phyloP scores from a whole-genome alignment of 2,888 invertebrate genomes.

The Dryocosmus kuriphilus region DNA sequence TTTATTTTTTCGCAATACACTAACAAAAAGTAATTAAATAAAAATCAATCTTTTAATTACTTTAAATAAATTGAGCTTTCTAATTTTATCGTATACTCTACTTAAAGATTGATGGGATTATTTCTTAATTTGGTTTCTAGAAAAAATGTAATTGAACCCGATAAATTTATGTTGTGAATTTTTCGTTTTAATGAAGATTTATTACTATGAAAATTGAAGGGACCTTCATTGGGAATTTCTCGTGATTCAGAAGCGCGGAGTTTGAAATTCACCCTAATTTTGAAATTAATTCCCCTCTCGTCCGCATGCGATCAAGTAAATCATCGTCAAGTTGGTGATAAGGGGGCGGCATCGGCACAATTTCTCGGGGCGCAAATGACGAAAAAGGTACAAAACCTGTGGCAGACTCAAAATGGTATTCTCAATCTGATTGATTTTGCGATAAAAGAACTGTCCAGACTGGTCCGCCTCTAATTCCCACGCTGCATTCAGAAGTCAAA shows the following conservation, averaged over 20 bases:
- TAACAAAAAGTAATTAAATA: background rate
- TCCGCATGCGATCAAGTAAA: constrained; percentile 41
- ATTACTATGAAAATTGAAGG: constrained; percentile 5
- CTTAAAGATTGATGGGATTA: too few species aligned
- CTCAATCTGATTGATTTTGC: constrained; percentile 53
- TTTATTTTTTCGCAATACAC: background rate
- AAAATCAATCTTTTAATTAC: too few species aligned
- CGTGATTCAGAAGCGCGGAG: constrained; percentile 26
- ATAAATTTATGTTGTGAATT: background rate
- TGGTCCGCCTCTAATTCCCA: constrained; percentile 53
- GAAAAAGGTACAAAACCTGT: constrained; percentile 36
- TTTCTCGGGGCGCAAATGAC: constrained; percentile 21
- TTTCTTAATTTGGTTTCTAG: background rate
- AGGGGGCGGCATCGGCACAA: constrained; percentile 34
- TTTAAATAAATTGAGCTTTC: too few species aligned
- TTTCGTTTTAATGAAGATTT: background rate
- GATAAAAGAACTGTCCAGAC: constrained; percentile 51
- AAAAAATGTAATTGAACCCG: background rate
- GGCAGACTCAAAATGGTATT: constrained; percentile 48
- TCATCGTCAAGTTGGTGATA: constrained; percentile 41
- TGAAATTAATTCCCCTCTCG: constrained; percentile 41
- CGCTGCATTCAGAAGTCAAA: constrained; percentile 46
- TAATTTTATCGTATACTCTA: background rate
- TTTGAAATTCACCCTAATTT: constrained; percentile 22
- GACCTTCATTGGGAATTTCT: constrained; percentile 9